phyloP scores from a whole-genome alignment of 2,797 vertebrate species.

The Mormyrus proboscirostris region DNA sequence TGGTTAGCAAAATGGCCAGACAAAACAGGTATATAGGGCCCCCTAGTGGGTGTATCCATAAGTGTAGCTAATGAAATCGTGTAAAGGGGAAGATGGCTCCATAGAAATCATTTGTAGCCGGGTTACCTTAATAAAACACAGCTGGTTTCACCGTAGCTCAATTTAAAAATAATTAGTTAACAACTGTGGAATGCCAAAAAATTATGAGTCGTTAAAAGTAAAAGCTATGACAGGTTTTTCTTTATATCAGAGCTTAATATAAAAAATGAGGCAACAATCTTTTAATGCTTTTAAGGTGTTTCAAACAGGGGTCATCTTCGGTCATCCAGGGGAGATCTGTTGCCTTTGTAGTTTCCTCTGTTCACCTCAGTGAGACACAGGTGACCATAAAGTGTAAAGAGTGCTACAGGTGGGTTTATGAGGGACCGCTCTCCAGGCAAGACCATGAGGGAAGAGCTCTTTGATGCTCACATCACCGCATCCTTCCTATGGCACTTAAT shows the following conservation, averaged over 20 bases:
- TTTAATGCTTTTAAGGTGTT: not conserved
- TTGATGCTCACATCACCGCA: not conserved
- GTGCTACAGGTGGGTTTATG: not conserved
- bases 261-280: not conserved
- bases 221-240: not conserved
- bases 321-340: not conserved
- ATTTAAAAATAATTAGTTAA: not conserved
- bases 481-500: not conserved
- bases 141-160: not conserved
- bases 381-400: not conserved
- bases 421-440: not conserved
- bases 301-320: not conserved
- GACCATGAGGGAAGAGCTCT: not conserved
- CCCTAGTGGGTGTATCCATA: not conserved
- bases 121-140: not conserved
- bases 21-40: not conserved
- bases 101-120: not conserved
- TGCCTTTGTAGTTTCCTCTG: not conserved
- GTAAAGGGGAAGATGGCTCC: not conserved
- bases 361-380: not conserved
- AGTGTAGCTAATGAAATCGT: not conserved
- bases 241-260: not conserved
- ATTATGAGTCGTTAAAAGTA: not conserved
- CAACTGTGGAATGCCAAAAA: not conserved
- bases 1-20: not conserved